Conservation (phyloP, 2,113 vertebrate genomes). For the Electrona antarctica region DNA sequence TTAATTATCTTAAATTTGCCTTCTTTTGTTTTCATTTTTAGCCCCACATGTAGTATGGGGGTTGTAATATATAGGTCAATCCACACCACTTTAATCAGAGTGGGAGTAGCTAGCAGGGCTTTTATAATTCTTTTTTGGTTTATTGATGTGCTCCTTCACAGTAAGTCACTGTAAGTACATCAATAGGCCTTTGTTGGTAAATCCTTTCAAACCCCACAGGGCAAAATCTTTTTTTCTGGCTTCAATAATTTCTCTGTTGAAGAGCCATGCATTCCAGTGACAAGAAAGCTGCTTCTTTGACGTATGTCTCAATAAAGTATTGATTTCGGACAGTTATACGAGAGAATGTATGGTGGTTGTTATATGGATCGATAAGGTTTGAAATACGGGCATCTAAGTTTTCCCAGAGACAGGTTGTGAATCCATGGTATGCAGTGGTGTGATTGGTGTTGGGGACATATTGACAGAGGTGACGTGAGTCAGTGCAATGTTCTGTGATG, state of each 20-base stretch:
- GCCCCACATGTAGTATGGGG: too few species aligned
- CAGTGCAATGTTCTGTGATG: background rate
- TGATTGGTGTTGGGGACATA: background rate
- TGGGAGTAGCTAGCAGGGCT: too few species aligned
- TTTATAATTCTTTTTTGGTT: too few species aligned
- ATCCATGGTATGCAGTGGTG: constrained; percentile 2
- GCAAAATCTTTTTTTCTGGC: too few species aligned
- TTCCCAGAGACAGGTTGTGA: constrained; percentile 1
- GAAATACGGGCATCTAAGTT: constrained; percentile 25
- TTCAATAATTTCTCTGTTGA: background rate
- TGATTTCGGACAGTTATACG: constrained; percentile 39
- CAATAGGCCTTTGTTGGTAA: constrained; percentile 35
- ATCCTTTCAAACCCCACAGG: background rate
- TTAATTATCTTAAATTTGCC: too few species aligned
- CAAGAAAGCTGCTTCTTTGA: constrained; percentile 44
- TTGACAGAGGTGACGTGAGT: constrained; percentile 20
- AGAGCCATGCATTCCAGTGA: background rate
- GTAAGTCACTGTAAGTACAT: background rate
- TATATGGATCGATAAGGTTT: constrained; percentile 28
- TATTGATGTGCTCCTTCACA: too few species aligned
- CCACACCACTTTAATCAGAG: too few species aligned
- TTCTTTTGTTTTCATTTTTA: too few species aligned
- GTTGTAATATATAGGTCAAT: too few species aligned
- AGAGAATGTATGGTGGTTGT: background rate
- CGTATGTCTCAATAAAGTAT: constrained; percentile 31